These are phyloP conservation scores for Papilio dardanus DNA, from an alignment of 1,140 invertebrate genomes.

Conservation along the genomic window DNA sequence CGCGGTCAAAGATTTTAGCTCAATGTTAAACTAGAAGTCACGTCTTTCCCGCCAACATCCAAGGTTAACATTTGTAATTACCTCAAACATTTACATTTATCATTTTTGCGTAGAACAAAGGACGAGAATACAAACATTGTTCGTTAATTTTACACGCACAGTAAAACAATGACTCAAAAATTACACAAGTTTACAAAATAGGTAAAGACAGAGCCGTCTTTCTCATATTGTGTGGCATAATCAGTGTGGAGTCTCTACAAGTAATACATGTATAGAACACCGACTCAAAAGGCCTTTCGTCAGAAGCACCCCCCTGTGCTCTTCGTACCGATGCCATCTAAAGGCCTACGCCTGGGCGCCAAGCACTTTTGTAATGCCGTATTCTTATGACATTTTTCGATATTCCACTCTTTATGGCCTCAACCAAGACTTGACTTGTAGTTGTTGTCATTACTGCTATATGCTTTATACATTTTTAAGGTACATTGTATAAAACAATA, in stretches of 20 bases:
- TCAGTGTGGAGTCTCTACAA: too few relatives aligned
- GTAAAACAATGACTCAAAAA: not conserved
- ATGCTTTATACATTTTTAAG: too few relatives aligned
- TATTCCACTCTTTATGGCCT: not conserved
- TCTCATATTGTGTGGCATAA: not conserved
- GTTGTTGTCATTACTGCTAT: not conserved
- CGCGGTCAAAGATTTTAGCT: constrained; percentile 17
- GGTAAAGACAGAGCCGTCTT: not conserved
- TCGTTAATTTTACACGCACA: not conserved
- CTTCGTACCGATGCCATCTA: too few relatives aligned
- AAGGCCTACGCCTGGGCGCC: too few relatives aligned
- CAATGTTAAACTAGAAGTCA: constrained; percentile 20
- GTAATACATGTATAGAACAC: too few relatives aligned
- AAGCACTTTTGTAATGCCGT: too few relatives aligned
- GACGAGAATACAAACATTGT: not conserved
- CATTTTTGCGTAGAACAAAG: not conserved
- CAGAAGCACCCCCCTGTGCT: too few relatives aligned
- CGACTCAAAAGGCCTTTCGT: too few relatives aligned
- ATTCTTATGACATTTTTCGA: too few relatives aligned
- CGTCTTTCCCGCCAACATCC: not conserved
- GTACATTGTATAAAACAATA: too few relatives aligned
- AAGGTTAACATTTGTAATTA: constrained; percentile 13
- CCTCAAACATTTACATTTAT: not conserved
- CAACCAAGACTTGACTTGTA: not conserved
- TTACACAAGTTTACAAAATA: not conserved